Conservation (phyloP, 2,797 vertebrate species). For the Tachyglossus aculeatus region DNA sequence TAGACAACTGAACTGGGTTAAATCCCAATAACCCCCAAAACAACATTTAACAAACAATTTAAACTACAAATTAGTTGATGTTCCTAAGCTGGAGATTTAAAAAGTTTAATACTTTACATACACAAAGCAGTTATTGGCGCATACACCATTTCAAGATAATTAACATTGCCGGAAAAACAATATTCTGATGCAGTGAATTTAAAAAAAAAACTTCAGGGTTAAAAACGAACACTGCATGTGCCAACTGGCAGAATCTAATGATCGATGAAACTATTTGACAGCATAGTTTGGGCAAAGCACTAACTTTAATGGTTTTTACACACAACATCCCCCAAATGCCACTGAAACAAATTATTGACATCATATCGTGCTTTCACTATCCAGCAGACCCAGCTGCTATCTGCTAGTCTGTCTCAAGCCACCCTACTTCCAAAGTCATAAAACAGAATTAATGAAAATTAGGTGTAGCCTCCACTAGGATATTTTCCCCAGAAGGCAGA, state of each 20-base stretch:
- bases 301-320: constrained; percentile 49
- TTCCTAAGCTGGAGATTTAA: constrained; percentile 48
- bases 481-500: too few relatives aligned
- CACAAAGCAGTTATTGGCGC: constrained; percentile 57
- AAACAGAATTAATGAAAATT: too few relatives aligned
- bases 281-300: constrained; percentile 38
- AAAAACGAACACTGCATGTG: not conserved
- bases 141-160: constrained; percentile 52
- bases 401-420: constrained; percentile 31
- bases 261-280: constrained; percentile 36
- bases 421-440: too few relatives aligned
- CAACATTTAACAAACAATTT: constrained; percentile 61
- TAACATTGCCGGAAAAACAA: constrained; percentile 57
- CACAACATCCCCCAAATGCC: constrained; percentile 35
- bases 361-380: constrained; percentile 37
- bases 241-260: constrained; percentile 37
- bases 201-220: constrained; percentile 41
- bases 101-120: constrained; percentile 51
- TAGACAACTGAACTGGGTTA: constrained; percentile 49
- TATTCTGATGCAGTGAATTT: constrained; percentile 11
- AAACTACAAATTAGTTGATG: constrained; percentile 52
- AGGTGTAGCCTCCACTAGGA: too few relatives aligned
- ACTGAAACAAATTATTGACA: constrained; percentile 46
- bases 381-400: constrained; percentile 24
- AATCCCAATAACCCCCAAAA: too few relatives aligned